Base-by-base conservation (phyloP, 2,797 vertebrate species). In the Bradypodion pumilum region DNA sequence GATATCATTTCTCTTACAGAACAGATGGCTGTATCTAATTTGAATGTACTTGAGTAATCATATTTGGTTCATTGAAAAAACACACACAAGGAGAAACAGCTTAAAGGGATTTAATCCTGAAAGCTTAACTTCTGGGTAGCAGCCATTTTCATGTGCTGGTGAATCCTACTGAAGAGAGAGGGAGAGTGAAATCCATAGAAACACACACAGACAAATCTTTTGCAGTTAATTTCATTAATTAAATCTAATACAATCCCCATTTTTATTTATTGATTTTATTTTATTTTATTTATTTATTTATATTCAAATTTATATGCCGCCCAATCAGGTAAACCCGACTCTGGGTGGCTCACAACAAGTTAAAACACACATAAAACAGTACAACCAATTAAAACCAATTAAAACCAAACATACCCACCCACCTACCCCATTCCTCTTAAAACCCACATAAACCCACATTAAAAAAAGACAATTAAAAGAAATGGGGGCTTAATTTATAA, bases 1-100 rank as follows among this genome's bases (percentile, higher is more conserved):
- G 37, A 44, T 62, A 63, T 70, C 19, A 76, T n/a, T 80, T 81
- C 52, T 62, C 65, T 81, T 75, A 62, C 56, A 35, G 65, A 85
- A 81, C 84, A 85, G 84, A 81, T 85, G 79, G 84, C 27, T 70
- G 52, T 16, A 63, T 76, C 79, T 27, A 62, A 81, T 70, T 81
- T 81, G 84, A 85, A 77, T 62, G 63, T 85, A 81, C 42, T 80
- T 72, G 49, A 76, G 65, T 81, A 75, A 77, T 81, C 21, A 52
- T 75, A 70, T 85, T 85, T 85, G 73, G 73, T 85, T 81, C 65
- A 32, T 44, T 76, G 65, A 60, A 76, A 70, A 69, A n/a, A 74
- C n/a, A 63, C 65, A 75, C 13, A 62, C 70, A 56, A 23, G 68
- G 23, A 44, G 65, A 75, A 76, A 81, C 37, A 76, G 73, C 79